Conservation (phyloP, 2,113 vertebrate genomes). For the Festucalex cinctus region DNA sequence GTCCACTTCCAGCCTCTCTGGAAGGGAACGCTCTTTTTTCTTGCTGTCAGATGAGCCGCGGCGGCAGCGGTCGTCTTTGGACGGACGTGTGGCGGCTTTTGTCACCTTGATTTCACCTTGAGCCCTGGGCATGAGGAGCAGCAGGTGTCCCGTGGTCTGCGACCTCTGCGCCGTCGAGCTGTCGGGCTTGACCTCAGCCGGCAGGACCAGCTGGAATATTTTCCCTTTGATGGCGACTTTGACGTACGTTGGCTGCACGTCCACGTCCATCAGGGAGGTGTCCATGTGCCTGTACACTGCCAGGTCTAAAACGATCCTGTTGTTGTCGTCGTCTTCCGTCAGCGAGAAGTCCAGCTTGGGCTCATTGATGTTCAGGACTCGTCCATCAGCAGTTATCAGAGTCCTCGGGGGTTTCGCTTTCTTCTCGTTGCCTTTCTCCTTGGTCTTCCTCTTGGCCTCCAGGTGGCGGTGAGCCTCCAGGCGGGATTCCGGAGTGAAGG, state of each 20-base stretch:
- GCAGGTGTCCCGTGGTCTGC: slow-evolving; percentile 89
- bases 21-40: not conserved
- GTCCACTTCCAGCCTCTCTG: slow-evolving; percentile 83
- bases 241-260: slow-evolving; percentile 83
- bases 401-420: slow-evolving; percentile 67
- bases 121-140: slow-evolving; percentile 85
- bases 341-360: slow-evolving; percentile 84
- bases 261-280: slow-evolving; percentile 85
- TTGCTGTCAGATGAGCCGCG: slow-evolving; percentile 1
- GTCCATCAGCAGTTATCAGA: slow-evolving; percentile 81
- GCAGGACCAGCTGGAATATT: slow-evolving; percentile 93
- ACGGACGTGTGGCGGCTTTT: no score
- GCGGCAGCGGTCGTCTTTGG: not conserved
- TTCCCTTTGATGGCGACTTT: slow-evolving; percentile 86
- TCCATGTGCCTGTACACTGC: slow-evolving; percentile 91
- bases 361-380: slow-evolving; percentile 83
- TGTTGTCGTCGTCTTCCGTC: slow-evolving; percentile 81
- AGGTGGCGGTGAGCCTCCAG: slow-evolving; percentile 83
- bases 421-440: slow-evolving; percentile 69
- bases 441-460: slow-evolving; percentile 77
- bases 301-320: slow-evolving; percentile 80
- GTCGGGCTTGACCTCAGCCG: slow-evolving; percentile 88
- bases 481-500: slow-evolving; percentile 87
- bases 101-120: slow-evolving; percentile 62
- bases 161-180: slow-evolving; percentile 84